Evolutionary conservation across 2,797 vertebrate species (phyloP).

Genomic region (Karalla daura): DNA sequence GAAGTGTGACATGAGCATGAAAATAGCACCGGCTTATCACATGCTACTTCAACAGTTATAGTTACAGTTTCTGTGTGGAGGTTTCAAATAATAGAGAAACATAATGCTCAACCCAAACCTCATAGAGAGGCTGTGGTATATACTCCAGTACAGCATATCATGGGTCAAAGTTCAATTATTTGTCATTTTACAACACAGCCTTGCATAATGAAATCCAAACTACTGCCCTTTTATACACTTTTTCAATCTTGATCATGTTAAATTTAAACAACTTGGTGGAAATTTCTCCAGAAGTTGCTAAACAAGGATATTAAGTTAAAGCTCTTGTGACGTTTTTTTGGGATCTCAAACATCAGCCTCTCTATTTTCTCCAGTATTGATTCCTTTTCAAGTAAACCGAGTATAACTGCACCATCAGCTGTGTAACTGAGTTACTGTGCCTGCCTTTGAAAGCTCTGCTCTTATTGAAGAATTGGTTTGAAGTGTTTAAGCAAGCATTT

Average conservation of each 20-base stretch:
- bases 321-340: background rate
- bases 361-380: background rate
- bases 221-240: background rate
- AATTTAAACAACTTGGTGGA: no score
- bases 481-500: constrained; percentile 14
- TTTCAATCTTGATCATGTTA: background rate
- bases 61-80: constrained; percentile 1
- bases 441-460: constrained; percentile 1
- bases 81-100: background rate
- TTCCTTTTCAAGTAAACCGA: background rate
- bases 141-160: background rate
- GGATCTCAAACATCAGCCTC: background rate
- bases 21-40: constrained; percentile 44
- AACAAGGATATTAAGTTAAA: background rate
- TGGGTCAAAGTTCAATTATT: background rate
- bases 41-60: constrained; percentile 18
- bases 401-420: constrained; percentile 12
- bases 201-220: background rate
- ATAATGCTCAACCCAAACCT: background rate
- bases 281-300: background rate
- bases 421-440: constrained; percentile 1
- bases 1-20: constrained; percentile 52
- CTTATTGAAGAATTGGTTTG: background rate
- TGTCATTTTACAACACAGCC: background rate
- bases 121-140: background rate